These are phyloP conservation scores for Orientallactaga bullata DNA, from an alignment of 2,113 vertebrate species.

Conservation along the genomic window DNA sequence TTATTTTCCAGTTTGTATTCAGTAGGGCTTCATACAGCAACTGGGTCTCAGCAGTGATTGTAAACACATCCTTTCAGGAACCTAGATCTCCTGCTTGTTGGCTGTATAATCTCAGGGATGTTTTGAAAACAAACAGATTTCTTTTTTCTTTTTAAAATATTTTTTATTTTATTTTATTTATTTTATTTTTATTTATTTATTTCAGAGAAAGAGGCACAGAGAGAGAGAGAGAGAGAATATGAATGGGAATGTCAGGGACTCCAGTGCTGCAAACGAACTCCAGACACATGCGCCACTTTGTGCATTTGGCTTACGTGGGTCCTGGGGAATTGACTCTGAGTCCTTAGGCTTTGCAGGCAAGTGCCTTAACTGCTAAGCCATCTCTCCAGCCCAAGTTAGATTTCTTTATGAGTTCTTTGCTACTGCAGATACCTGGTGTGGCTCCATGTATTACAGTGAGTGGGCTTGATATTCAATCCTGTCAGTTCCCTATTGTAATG, in stretches of 20 bases:
- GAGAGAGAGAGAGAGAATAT: too few relatives aligned
- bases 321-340: too few relatives aligned
- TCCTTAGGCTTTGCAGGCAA: too few relatives aligned
- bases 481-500: slow-evolving; percentile 4
- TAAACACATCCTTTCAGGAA: neutral
- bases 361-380: too few relatives aligned
- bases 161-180: neutral
- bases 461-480: neutral
- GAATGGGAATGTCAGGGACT: too few relatives aligned
- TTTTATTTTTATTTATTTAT: too few relatives aligned
- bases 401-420: neutral
- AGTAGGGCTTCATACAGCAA: neutral
- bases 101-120: neutral
- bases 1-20: slow-evolving; percentile 44
- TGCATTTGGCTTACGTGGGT: too few relatives aligned
- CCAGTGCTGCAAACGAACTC: too few relatives aligned
- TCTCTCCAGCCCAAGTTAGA: neutral
- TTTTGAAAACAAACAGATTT: slow-evolving; percentile 21
- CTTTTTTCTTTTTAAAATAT: neutral
- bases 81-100: neutral
- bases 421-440: neutral
- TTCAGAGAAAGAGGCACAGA: too few relatives aligned
- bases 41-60: neutral
- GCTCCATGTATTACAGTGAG: neutral
- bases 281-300: too few relatives aligned